Base-by-base conservation (phyloP, 2,113 vertebrate species). In the Todiramphus saurophagus region DNA sequence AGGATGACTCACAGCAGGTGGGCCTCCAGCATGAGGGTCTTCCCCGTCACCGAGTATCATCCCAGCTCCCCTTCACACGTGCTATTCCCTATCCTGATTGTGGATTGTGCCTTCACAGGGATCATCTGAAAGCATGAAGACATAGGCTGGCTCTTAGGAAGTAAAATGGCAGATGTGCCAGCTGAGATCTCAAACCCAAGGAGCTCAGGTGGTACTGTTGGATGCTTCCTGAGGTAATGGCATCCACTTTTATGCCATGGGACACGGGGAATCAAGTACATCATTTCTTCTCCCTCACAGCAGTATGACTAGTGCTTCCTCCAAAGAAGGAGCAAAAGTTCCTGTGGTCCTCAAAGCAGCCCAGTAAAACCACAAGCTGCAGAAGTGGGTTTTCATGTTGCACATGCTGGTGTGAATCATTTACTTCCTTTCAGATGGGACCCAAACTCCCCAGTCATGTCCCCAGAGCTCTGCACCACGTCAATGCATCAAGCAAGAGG, bases 111-210 rank as follows among this genome's bases (percentile, higher is more conserved):
- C 51, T 86, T 72, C 0, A 1, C 58, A 43, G 58, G 58, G 64
- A 37, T 77, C 2, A 1, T 31, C n/a, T 66, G 59, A n/a, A 72
- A 59, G 51, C 51, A n/a, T 6, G 30, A 58, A 46, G 39, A 17
- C 16, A 5, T 11, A 3, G 0, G 2, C 39, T 4, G 5, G 9
- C 51, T 60, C 31, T 72, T 59, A 33, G n/a, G 31, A 30, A 43
- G 23, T 30, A 21, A 46, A 55, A 10, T 13, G 48, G 39, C 51
- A 48, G 76, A 25, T 18, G 44, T 37, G 28, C 11, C 30, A n/a
- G 39, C 66, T 67, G 83, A 67, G 27, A 15, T 60, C 53, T 75
- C 39, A 1, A 11, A 4, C 13, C 37, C 14, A 3, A 46, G 60
- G 6, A 39, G 44, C 60, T 90, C 62, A 68, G 76, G 50, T n/a